phyloP scores from a whole-genome alignment of 2,113 vertebrate species.

The Gambusia holbrooki region DNA sequence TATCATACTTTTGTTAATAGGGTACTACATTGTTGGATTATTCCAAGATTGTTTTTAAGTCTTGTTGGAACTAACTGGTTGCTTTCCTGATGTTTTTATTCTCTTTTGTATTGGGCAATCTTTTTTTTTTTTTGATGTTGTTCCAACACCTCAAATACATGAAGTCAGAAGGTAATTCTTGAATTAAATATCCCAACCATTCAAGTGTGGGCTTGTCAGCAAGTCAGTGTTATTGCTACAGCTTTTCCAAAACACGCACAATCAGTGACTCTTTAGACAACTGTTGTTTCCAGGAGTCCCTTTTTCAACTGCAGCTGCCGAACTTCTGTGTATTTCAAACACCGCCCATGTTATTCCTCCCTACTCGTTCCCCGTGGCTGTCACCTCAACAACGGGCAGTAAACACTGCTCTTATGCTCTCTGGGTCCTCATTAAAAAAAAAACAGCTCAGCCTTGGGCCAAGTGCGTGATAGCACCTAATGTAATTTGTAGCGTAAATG shows the following conservation, averaged over 20 bases:
- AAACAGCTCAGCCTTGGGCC: slow-evolving; percentile 60
- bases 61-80: not conserved
- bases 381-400: slow-evolving; percentile 77
- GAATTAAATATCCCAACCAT: slow-evolving; percentile 29
- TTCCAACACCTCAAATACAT: slow-evolving; percentile 3
- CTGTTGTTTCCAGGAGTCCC: slow-evolving; percentile 81
- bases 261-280: slow-evolving; percentile 59
- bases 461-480: slow-evolving; percentile 59
- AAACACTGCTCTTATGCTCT: slow-evolving; percentile 70
- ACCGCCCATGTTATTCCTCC: slow-evolving; percentile 73
- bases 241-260: slow-evolving; percentile 76
- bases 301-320: slow-evolving; percentile 78
- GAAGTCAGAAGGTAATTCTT: slow-evolving; percentile 13
- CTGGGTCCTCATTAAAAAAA: slow-evolving; percentile 38
- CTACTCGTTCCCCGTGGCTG: slow-evolving; percentile 70
- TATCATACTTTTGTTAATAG: not conserved
- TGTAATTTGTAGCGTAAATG: slow-evolving; percentile 65
- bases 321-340: slow-evolving; percentile 57
- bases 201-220: slow-evolving; percentile 62
- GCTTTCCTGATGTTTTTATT: not conserved
- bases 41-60: not conserved
- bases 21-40: not conserved
- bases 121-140: not conserved
- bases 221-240: slow-evolving; percentile 62
- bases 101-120: not conserved